A percentile compares a stretch with the other conserved stretches of the same genome.
Conservation (phyloP, 2,797 vertebrate genomes). For the Botia almorhae region DNA sequence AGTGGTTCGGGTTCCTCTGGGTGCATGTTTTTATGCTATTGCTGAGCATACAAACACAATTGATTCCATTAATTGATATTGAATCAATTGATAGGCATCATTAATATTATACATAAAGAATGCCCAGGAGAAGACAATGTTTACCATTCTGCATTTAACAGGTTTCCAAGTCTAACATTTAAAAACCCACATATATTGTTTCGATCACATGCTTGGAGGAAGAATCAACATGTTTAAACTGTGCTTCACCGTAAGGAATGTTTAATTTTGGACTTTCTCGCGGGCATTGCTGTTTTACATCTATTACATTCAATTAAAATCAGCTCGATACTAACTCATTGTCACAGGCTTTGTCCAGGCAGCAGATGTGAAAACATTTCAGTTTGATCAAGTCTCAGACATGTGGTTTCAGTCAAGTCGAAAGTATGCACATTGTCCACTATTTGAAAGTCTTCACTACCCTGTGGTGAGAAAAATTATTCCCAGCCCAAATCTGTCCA, state of each 20-base stretch:
- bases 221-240: neutral
- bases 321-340: conserved; percentile 49
- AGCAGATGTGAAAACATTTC: conserved; percentile 55
- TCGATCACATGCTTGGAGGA: neutral
- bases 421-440: conserved; percentile 57
- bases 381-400: conserved; percentile 47
- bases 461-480: conserved; percentile 60
- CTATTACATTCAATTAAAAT: conserved; percentile 27
- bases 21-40: conserved; percentile 1
- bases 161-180: neutral
- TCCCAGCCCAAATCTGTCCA: conserved; percentile 55
- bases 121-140: neutral
- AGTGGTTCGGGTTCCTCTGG: neutral
- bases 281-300: conserved; percentile 7
- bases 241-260: neutral
- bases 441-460: conserved; percentile 55
- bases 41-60: neutral
- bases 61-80: neutral
- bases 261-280: conserved; percentile 2
- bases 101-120: too few relatives aligned
- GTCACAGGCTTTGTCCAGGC: conserved; percentile 53
- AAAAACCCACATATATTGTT: neutral
- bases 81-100: too few relatives aligned
- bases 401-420: conserved; percentile 64
- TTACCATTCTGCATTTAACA: neutral